Percentiles rank a stretch among this genome's conserved stretches.
phyloP scores from a whole-genome alignment of 1,140 invertebrate species.

The Drosophila subobscura region DNA sequence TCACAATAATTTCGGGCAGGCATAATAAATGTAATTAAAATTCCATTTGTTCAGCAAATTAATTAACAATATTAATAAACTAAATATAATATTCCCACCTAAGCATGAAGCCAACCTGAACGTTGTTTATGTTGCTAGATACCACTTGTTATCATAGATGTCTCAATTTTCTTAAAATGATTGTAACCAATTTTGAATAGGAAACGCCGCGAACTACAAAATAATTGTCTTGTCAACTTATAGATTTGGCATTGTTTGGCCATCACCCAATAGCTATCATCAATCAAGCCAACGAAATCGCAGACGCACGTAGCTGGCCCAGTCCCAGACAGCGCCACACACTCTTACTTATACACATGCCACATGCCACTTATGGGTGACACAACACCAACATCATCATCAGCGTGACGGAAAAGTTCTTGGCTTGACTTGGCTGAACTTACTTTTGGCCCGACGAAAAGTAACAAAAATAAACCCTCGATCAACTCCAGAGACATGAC shows the following conservation, averaged over 20 bases:
- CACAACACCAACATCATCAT: slow-evolving; percentile 40
- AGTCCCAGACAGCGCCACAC: neutral
- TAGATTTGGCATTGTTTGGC: slow-evolving; percentile 46
- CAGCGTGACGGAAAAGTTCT: slow-evolving; percentile 43
- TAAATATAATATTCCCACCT: too few species aligned
- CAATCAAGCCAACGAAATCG: slow-evolving; percentile 31
- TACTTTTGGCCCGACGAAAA: slow-evolving; percentile 10
- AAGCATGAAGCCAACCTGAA: too few species aligned
- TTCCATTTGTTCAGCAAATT: too few species aligned
- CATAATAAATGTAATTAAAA: too few species aligned
- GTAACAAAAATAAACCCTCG: slow-evolving; percentile 41
- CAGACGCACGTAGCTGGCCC: slow-evolving; percentile 12
- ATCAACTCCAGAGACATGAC: slow-evolving; percentile 58
- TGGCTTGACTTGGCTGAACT: slow-evolving; percentile 5
- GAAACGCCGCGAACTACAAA: slow-evolving; percentile 16
- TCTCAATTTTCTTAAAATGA: slow-evolving; percentile 26
- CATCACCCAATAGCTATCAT: slow-evolving; percentile 39
- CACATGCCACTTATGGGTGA: slow-evolving; percentile 39
- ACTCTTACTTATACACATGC: slow-evolving; percentile 4
- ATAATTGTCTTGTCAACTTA: slow-evolving; percentile 56
- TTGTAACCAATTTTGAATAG: neutral
- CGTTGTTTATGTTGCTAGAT: too few species aligned
- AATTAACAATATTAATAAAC: too few species aligned
- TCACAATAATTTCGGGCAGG: too few species aligned
- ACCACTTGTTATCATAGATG: slow-evolving; percentile 7